Evolutionary conservation across 2,888 invertebrate genomes (phyloP), one percentile per base, ranked within the genome.

Genomic region (Chromoteleia sp.): DNA sequence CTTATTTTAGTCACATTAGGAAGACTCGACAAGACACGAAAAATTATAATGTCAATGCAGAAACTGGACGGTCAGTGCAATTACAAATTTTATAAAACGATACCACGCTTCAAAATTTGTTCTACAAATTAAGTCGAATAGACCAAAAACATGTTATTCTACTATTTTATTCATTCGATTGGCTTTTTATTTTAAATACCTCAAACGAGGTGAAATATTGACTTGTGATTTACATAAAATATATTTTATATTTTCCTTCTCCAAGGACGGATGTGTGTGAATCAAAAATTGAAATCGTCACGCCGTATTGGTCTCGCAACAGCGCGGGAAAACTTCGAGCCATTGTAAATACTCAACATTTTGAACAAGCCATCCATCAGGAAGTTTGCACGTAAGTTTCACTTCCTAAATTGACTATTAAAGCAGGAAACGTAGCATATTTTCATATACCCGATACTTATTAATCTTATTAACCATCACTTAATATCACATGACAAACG

Each of bases 241-340:
- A n/a, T n/a, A n/a, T n/a, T n/a, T n/a, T n/a, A n/a, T n/a, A n/a
- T n/a, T n/a, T n/a, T n/a, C n/a, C n/a, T n/a, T n/a, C n/a, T n/a
- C n/a, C 50, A 92, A 96, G 96, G 90, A 93, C 97, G 80, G 98
- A 98, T 91, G 96, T 97, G 0, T 98, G 98, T 88, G 97, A 98
- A 90, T 97, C 97, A 75, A 97, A 97, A 91, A 95, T 97, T 48
- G 98, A 98, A 92, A 97, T 98, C 87, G 96, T 97, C 78, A 98
- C 98, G 1, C 98, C 98, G 0, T 98, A 97, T 89, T 98, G 98
- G 98, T 98, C 98, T 4, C 95, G 97, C 14, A 98, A 98, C 92
- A 97, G 97, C 0, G 97, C 97, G 14, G 97, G 97, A 63, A 97
- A 98, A 92, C 94, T 97, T 71, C 94, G 98, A 65, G 98, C 98